Conservation (phyloP, 2,113 vertebrate species). For the Sapayoa aenigma region DNA sequence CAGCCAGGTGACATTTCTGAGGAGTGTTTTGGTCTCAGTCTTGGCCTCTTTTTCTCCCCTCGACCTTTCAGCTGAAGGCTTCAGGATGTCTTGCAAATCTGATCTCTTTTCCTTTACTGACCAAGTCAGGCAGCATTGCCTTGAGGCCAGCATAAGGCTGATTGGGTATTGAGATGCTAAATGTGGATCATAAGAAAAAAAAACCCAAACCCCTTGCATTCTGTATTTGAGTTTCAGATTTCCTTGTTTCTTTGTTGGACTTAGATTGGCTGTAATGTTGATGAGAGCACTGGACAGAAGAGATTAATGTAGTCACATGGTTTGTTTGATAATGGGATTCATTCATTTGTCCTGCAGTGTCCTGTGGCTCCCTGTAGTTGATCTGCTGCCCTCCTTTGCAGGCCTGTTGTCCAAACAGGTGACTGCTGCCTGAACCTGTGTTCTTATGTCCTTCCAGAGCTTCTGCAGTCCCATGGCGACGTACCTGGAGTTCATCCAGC, state of each 20-base stretch:
- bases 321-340: background rate
- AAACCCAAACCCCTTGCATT: background rate
- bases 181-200: background rate
- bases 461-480: constrained; percentile 80
- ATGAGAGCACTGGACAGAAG: background rate
- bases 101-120: background rate
- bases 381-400: background rate
- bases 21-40: background rate
- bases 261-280: background rate
- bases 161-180: background rate
- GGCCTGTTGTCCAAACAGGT: background rate
- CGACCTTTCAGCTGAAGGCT: background rate
- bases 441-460: constrained; percentile 30
- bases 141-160: background rate
- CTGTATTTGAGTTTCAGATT: background rate
- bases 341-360: background rate
- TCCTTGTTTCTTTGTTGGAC: background rate
- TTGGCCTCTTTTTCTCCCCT: background rate
- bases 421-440: background rate
- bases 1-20: background rate
- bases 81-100: background rate
- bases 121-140: background rate
- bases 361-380: background rate
- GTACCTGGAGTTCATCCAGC: constrained; percentile 96
- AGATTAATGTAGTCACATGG: background rate